A percentile compares a stretch with the other conserved stretches of the same genome.
These are phyloP conservation scores for Chaenocephalus aceratus DNA, from an alignment of 2,113 vertebrate genomes.

Conservation along the genomic window DNA sequence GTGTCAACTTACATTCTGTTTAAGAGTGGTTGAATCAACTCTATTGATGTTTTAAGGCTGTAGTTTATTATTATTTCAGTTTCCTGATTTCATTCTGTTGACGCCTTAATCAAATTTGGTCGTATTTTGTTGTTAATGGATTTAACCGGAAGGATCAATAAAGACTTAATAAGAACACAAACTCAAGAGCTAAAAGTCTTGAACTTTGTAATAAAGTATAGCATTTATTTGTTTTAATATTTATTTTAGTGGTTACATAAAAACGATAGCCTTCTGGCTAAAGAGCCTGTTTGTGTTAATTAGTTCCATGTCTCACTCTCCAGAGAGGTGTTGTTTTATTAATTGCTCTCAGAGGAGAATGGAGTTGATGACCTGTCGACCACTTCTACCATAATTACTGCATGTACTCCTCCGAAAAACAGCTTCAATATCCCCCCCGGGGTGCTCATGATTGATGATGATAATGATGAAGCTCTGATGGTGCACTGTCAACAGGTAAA, in stretches of 20 bases:
- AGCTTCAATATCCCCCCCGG: conserved; percentile 4
- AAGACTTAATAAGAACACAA: not conserved
- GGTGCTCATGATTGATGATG: not conserved
- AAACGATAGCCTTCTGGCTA: not conserved
- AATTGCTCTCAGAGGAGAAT: conserved; percentile 47
- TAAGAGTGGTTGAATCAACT: not conserved
- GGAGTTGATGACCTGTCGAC: conserved; percentile 53
- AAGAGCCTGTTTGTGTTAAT: conserved; percentile 17
- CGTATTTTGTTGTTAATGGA: not conserved
- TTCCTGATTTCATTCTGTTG: not conserved
- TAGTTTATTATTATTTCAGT: not conserved
- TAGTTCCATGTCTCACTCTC: not conserved
- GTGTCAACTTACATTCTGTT: not conserved
- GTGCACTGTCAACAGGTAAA: not conserved
- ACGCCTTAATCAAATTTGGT: not conserved
- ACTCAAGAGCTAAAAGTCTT: not conserved
- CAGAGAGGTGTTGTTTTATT: conserved; percentile 19
- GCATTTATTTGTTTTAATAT: not conserved
- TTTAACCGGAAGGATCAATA: not conserved
- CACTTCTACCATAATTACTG: conserved; percentile 28
- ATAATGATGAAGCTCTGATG: not conserved
- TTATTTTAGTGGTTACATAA: not conserved
- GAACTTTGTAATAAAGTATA: not conserved
- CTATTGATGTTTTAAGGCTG: not conserved
- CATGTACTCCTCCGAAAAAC: conserved; percentile 6